Base-by-base conservation (phyloP, 2,888 invertebrate species). In the Agrotis clavis region DNA sequence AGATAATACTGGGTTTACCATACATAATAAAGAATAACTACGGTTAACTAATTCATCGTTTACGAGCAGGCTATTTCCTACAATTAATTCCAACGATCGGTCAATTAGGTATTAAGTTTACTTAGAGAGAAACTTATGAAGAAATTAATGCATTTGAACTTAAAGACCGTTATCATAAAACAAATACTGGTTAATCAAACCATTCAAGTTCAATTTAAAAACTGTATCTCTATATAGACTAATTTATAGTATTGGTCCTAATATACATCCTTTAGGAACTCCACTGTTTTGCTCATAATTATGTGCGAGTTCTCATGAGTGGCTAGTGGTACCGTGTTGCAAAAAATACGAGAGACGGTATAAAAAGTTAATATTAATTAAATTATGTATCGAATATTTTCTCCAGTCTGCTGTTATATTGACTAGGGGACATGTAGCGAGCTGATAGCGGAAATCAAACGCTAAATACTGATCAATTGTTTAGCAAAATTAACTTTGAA, bases 321-420 rank as follows among this genome's bases (percentile, higher is more conserved):
- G 25, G 35, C 6, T 79, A 61, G 41, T 25, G 47, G 13, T 35
- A 48, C 21, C 62, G 50, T 56, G 51, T 21, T 61, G 67, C 54
- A 67, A 80, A 80, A 83, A 80, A 50, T 48, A 78, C 66, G 19
- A 67, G 47, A 65, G 50, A 86, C 82, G 69, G 68, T 81, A 60
- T 72, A 80, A 84, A 83, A 83, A 72, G 79, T 51, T 64, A 45
- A 79, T 77, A 83, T 81, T 88, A 87, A 88, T 85, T 85, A 85
- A 86, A 83, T 85, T 85, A 88, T 87, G 86, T 85, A 83, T 85
- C 86, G 84, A 84, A 85, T 84, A 87, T 86, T 86, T 86, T 86
- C 85, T 86, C 76, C 63, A 81, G 77, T 80, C 82, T 79, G 74
- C 71, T 83, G 59, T 80, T 82, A 80, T 77, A 70, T 59, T 56